Percentiles rank a stretch among this genome's conserved stretches.
These are phyloP conservation scores for Tachina lurida DNA, from an alignment of 2,888 invertebrate species.

Conservation along the genomic window DNA sequence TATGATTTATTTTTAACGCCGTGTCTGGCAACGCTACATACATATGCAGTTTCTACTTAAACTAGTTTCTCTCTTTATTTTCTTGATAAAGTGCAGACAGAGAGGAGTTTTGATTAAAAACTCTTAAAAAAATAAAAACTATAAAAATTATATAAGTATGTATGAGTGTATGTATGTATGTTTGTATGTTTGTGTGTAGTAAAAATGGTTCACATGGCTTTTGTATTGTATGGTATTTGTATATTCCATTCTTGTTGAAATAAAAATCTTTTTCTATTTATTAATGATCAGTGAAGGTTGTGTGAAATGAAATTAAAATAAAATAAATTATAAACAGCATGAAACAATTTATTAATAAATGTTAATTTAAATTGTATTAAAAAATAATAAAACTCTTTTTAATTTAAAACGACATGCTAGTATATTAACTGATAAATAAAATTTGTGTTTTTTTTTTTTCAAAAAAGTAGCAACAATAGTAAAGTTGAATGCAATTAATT, in stretches of 20 bases:
- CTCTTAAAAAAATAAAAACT: not conserved
- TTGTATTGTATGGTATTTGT: slow-evolving; percentile 11
- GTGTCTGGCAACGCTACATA: no score
- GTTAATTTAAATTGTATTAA: not conserved
- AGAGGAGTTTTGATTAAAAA: not conserved
- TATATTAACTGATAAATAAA: slow-evolving; percentile 5
- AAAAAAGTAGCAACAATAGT: slow-evolving; percentile 6
- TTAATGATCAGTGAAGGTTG: slow-evolving; percentile 52
- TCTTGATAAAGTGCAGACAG: not conserved
- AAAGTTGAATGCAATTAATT: slow-evolving; percentile 29
- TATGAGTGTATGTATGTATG: no score
- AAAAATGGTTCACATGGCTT: slow-evolving; percentile 46
- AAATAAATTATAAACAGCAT: slow-evolving; percentile 24
- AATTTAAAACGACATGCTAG: slow-evolving; percentile 19
- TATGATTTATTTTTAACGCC: no score
- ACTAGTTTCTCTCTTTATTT: slow-evolving; percentile 1
- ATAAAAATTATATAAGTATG: slow-evolving; percentile 27
- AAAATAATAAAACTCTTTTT: slow-evolving; percentile 13
- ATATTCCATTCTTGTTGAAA: slow-evolving; percentile 38
- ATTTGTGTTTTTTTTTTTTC: not conserved
- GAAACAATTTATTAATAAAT: slow-evolving; percentile 21
- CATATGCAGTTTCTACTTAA: no score
- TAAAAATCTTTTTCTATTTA: slow-evolving; percentile 34
- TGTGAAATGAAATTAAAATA: slow-evolving; percentile 8
- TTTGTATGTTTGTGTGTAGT: no score